Conservation (phyloP, 2,888 invertebrate species). For the Cataglyphis livida region DNA sequence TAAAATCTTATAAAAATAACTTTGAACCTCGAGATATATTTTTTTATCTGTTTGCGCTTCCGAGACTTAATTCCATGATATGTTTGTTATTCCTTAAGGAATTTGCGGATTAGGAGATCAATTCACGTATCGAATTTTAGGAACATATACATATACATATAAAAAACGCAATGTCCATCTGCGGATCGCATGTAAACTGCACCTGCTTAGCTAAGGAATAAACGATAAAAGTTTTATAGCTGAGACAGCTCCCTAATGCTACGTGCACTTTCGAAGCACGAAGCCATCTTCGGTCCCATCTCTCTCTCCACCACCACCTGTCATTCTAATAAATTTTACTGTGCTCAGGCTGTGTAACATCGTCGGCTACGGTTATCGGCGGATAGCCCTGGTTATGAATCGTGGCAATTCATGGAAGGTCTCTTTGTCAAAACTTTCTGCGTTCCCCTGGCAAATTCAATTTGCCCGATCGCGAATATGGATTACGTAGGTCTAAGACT, state of each 20-base stretch:
- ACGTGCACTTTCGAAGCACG: slow-evolving; percentile 30
- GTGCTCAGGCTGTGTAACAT: slow-evolving; percentile 10
- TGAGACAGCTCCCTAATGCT: slow-evolving; percentile 23
- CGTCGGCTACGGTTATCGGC: slow-evolving; percentile 58
- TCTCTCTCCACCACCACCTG: slow-evolving; percentile 48
- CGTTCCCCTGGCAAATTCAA: slow-evolving; percentile 31
- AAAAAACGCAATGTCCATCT: neutral
- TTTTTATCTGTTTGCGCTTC: neutral
- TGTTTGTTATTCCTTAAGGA: neutral
- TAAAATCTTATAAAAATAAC: slow-evolving; percentile 4
- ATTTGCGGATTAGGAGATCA: neutral
- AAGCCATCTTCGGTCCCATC: slow-evolving; percentile 7
- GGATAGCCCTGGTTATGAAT: slow-evolving; percentile 57
- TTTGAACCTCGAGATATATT: neutral
- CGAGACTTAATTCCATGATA: neutral
- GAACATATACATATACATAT: neutral
- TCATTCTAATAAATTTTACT: slow-evolving; percentile 57
- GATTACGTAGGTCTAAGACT: slow-evolving; percentile 30
- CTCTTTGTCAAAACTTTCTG: slow-evolving; percentile 41
- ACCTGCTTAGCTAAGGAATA: slow-evolving; percentile 24
- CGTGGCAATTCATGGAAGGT: slow-evolving; percentile 42
- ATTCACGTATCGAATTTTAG: neutral
- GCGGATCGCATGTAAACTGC: slow-evolving; percentile 11
- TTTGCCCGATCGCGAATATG: slow-evolving; percentile 40
- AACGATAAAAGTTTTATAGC: slow-evolving; percentile 34